These are phyloP conservation scores for Ivindomyrus marchei DNA, from an alignment of 2,113 vertebrate species.

Conservation along the genomic window DNA sequence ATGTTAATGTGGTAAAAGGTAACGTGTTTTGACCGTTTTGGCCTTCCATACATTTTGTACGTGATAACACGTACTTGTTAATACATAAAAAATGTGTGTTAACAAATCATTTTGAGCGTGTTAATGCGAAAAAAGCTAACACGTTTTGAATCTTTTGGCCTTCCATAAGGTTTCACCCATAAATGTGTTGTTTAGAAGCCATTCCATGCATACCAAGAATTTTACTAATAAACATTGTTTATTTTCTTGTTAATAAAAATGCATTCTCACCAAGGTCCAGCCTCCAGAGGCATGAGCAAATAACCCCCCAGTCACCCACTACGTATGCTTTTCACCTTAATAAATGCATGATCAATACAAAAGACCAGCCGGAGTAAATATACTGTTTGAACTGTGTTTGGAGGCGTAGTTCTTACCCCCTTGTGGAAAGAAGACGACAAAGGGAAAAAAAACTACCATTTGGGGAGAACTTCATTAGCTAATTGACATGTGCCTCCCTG, in stretches of 20 bases:
- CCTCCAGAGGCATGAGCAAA: background rate
- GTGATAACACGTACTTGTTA: background rate
- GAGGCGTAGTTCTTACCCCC: background rate
- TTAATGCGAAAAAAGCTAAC: background rate
- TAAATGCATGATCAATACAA: background rate
- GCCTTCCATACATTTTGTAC: background rate
- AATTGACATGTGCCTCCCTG: background rate
- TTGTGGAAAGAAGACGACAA: background rate
- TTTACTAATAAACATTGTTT: background rate
- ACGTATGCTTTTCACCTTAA: background rate
- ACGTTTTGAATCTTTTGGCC: background rate
- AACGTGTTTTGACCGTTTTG: background rate
- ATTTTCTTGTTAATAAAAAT: background rate
- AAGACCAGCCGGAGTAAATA: background rate
- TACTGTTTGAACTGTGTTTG: background rate
- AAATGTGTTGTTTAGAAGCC: background rate
- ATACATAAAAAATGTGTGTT: background rate
- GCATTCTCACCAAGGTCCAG: background rate
- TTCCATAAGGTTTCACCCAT: background rate
- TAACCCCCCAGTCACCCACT: background rate
- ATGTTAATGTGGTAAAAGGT: background rate
- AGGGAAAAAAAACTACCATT: background rate
- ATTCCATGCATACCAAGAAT: background rate
- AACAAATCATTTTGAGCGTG: background rate
- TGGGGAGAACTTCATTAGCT: background rate